Evolutionary conservation across 1,140 invertebrate genomes (phyloP).

Genomic region (Bombus soroeensis): DNA sequence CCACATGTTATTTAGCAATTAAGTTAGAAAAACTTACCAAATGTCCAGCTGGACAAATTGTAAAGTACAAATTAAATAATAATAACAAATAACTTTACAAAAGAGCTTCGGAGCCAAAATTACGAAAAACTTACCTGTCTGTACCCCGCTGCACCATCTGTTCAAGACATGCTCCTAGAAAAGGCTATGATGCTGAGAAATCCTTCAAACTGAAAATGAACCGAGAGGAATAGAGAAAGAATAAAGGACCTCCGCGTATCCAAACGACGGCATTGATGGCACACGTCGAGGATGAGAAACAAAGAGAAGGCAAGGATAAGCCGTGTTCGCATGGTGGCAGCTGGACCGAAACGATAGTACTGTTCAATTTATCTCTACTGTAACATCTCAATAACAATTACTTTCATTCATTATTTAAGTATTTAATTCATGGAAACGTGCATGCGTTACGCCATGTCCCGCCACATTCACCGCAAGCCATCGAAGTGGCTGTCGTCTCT

Average conservation of each 20-base stretch:
- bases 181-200: too few relatives aligned
- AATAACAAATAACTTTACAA: too few relatives aligned
- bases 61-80: too few relatives aligned
- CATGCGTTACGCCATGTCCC: too few relatives aligned
- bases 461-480: neutral
- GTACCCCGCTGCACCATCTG: too few relatives aligned
- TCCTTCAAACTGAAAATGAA: neutral
- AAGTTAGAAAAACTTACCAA: too few relatives aligned
- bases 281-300: neutral
- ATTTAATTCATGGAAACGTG: slow-evolving; percentile 9
- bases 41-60: too few relatives aligned
- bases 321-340: neutral
- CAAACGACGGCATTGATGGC: neutral
- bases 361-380: neutral
- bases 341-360: neutral
- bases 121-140: too few relatives aligned
- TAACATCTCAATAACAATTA: slow-evolving; percentile 7
- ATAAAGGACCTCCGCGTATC: neutral
- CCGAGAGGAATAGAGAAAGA: neutral
- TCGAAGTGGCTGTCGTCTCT: neutral
- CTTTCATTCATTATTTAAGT: too few relatives aligned
- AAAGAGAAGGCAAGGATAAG: neutral
- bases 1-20: too few relatives aligned
- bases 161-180: too few relatives aligned
- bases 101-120: too few relatives aligned